Evolutionary conservation across 1,140 invertebrate species (phyloP).

Genomic region (Drosophila parvula): DNA sequence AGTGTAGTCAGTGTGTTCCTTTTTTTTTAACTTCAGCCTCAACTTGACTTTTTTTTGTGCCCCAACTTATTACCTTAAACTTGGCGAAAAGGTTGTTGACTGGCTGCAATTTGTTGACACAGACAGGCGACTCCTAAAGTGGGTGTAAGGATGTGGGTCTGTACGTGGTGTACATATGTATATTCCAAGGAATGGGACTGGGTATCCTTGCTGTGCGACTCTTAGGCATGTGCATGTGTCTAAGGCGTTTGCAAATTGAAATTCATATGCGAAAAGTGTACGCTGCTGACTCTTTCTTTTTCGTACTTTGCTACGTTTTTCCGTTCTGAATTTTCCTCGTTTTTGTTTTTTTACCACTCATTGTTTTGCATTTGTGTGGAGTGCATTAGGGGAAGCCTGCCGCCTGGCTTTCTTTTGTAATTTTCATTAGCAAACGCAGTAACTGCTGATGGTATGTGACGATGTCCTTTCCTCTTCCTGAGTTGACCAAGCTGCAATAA

Average conservation of each 20-base stretch:
- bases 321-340: background rate
- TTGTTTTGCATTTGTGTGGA: conserved; percentile 42
- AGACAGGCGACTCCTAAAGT: conserved; percentile 60
- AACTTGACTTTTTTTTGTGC: conserved; percentile 41
- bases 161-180: background rate
- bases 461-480: conserved; percentile 28
- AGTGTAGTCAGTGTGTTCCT: conserved; percentile 56
- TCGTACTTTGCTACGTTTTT: background rate
- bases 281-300: background rate
- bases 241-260: conserved; percentile 66
- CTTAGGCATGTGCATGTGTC: conserved; percentile 68
- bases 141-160: conserved; percentile 26
- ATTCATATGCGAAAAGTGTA: conserved; percentile 70
- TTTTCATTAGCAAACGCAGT: conserved; percentile 69
- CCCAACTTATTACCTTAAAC: conserved; percentile 76
- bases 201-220: conserved; percentile 65
- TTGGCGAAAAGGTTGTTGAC: conserved; percentile 78
- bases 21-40: conserved; percentile 41
- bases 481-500: conserved; percentile 43
- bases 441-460: conserved; percentile 22
- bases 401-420: conserved; percentile 45
- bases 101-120: conserved; percentile 71
- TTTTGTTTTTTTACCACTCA: conserved; percentile 4
- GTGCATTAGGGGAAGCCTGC: conserved; percentile 54
- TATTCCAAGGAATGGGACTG: conserved; percentile 14